Conservation (phyloP, 2,797 vertebrate genomes). For the Periparus ater region DNA sequence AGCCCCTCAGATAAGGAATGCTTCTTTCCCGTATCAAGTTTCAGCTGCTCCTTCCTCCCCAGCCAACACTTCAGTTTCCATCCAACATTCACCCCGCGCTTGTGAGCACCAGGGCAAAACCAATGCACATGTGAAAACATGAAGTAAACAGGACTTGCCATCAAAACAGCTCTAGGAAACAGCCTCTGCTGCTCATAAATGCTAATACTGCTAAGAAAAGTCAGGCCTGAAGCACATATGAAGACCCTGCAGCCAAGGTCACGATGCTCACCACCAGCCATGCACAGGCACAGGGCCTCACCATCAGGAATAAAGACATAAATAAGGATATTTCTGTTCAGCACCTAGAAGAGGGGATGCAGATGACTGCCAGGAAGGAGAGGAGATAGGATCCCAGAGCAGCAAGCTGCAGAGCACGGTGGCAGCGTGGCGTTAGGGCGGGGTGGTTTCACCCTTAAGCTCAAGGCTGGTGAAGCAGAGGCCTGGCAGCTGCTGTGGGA, state of each 20-base stretch:
- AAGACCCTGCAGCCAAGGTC: neutral
- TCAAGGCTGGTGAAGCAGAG: neutral
- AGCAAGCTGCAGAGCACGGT: neutral
- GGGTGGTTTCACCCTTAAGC: neutral
- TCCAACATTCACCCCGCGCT: neutral
- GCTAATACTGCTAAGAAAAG: neutral
- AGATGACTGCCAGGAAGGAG: neutral
- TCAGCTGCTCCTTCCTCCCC: neutral
- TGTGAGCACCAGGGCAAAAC: neutral
- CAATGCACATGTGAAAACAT: neutral
- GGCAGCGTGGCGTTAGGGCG: accelerated
- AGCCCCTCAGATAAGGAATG: conserved; percentile 11
- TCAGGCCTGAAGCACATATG: neutral
- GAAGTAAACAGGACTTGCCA: neutral
- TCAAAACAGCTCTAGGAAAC: neutral
- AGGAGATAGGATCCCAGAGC: too few relatives aligned
- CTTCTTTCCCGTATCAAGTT: neutral
- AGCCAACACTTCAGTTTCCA: neutral
- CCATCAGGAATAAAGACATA: neutral
- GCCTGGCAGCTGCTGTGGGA: neutral
- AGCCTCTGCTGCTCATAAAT: neutral
- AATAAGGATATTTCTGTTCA: neutral
- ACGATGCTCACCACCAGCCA: neutral
- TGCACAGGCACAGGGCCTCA: accelerated
- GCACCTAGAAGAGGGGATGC: neutral